Percentiles rank a stretch among this genome's conserved stretches.
These are phyloP conservation scores for Aurelia sp. DNA, from an alignment of 30 jellyfish, hydroid and myxozoan species.

Conservation along the genomic window DNA sequence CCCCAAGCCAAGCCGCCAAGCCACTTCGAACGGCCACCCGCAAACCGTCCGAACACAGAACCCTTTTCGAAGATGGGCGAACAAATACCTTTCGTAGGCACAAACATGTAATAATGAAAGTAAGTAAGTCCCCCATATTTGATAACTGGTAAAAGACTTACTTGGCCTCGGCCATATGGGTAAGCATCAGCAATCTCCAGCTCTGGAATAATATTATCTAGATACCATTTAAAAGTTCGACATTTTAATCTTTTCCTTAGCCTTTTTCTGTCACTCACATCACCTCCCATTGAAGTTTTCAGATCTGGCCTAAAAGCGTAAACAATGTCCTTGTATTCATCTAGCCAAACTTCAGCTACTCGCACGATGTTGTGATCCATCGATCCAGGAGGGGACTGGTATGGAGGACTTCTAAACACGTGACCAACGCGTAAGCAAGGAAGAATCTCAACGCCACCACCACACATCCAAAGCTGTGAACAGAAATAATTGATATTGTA, in stretches of 20 bases:
- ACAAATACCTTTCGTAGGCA: no score
- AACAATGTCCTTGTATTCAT: conserved; percentile 85
- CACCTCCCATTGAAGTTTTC: conserved; percentile 80
- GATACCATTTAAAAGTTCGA: conserved; percentile 89
- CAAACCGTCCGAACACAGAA: no score
- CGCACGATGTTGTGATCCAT: conserved; percentile 90
- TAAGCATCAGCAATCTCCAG: conserved; percentile 76
- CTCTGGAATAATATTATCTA: conserved; percentile 83
- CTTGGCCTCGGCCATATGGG: conserved; percentile 92
- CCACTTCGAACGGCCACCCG: no score
- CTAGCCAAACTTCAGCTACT: conserved; percentile 99
- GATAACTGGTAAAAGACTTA: conserved; percentile 23
- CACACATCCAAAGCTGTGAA: conserved; percentile 96
- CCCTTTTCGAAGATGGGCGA: no score
- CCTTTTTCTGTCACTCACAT: conserved; percentile 68
- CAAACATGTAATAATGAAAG: no score
- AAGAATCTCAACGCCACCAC: conserved; percentile 89
- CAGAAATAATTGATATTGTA: not conserved
- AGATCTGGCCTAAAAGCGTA: conserved; percentile 84
- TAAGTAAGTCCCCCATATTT: no score
- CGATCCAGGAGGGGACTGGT: conserved; percentile 88
- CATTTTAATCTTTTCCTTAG: conserved; percentile 75
- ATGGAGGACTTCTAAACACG: conserved; percentile 94
- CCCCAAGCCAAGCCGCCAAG: no score
- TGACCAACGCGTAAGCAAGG: conserved; percentile 98